A percentile compares a stretch with the other conserved stretches of the same genome.
phyloP scores from a whole-genome alignment of 2,797 vertebrate species.

The Tauraco hartlaubi region DNA sequence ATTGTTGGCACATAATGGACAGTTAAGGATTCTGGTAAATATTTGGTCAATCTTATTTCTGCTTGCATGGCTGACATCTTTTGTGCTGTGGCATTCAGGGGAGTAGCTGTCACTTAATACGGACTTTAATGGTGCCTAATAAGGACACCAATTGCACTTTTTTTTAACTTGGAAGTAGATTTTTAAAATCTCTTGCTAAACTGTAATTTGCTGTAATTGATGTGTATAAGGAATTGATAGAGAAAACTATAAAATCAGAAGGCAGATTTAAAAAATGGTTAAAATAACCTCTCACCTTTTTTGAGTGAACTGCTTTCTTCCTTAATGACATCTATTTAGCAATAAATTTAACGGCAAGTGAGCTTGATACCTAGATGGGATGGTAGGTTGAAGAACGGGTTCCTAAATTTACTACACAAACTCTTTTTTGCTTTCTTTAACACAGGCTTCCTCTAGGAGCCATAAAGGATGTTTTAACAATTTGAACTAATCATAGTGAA shows the following conservation, averaged over 20 bases:
- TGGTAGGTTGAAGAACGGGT: background rate
- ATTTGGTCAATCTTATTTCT: background rate
- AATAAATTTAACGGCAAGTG: background rate
- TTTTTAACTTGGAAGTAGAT: background rate
- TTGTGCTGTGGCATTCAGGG: background rate
- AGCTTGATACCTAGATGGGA: background rate
- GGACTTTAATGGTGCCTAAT: background rate
- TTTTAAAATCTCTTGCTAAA: background rate
- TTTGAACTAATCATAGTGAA: background rate
- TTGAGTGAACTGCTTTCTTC: background rate
- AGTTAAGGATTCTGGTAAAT: background rate
- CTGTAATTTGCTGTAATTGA: background rate
- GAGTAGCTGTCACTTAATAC: background rate
- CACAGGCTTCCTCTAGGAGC: background rate
- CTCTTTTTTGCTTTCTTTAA: background rate
- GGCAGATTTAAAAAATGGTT: background rate
- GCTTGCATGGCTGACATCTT: background rate
- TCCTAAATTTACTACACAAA: background rate
- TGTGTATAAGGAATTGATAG: background rate
- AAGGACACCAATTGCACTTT: background rate
- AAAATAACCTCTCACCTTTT: background rate
- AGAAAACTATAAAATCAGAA: background rate
- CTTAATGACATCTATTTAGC: background rate
- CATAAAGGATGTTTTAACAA: background rate
- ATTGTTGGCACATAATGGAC: background rate